Evolutionary conservation across 2,113 vertebrate species (phyloP).

Genomic region (Aegithalos caudatus): DNA sequence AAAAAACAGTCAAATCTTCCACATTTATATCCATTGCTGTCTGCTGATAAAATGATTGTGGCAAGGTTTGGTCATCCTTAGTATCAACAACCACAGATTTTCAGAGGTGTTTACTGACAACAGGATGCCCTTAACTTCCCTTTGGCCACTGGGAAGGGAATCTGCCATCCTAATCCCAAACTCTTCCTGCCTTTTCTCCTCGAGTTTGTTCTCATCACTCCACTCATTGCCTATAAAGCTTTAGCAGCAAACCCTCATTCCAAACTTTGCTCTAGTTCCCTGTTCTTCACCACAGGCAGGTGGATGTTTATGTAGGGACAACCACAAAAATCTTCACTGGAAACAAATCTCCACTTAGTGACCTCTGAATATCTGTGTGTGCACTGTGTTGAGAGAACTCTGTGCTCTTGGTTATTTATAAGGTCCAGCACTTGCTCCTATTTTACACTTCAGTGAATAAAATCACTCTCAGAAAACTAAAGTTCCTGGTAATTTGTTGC

Average conservation of each 20-base stretch:
- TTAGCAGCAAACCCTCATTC: neutral
- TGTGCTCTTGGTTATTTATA: neutral
- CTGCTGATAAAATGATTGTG: neutral
- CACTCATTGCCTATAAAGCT: neutral
- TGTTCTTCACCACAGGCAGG: neutral
- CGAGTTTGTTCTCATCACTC: neutral
- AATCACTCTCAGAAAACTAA: neutral
- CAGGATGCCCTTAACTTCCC: neutral
- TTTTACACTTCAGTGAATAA: neutral
- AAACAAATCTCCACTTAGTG: neutral
- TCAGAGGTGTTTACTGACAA: neutral
- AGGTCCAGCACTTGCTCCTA: neutral
- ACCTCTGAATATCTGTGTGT: neutral
- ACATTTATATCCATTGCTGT: accelerated
- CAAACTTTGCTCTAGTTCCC: neutral
- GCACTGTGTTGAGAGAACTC: neutral
- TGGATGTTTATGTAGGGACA: neutral
- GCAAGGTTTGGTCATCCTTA: neutral
- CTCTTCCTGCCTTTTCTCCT: neutral
- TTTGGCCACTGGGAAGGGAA: neutral
- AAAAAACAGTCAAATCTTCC: neutral
- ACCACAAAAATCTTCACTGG: neutral
- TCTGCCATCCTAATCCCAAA: neutral
- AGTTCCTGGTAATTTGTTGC: neutral
- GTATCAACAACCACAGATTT: neutral